These are phyloP conservation scores for Pherbina coryleti DNA, from an alignment of 2,888 invertebrate genomes.

Conservation along the genomic window DNA sequence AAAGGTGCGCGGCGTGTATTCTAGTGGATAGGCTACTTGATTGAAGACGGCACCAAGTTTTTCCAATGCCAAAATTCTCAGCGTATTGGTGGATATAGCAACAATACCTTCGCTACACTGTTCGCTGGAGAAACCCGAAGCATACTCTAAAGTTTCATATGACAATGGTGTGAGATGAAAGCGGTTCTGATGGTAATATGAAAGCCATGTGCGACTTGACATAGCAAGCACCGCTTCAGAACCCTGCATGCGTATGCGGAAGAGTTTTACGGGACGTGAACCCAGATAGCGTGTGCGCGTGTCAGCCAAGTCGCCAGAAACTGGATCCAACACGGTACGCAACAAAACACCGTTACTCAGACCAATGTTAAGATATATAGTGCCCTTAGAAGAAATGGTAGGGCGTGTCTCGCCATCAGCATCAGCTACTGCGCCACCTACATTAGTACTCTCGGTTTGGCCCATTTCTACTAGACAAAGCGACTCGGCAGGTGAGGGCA, in stretches of 20 bases:
- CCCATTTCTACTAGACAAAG: conserved; percentile 97
- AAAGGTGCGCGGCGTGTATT: conserved; percentile 96
- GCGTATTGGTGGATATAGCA: conserved; percentile 97
- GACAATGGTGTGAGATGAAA: conserved; percentile 96
- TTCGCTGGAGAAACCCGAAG: conserved; percentile 95
- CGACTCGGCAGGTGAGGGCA: conserved; percentile 96
- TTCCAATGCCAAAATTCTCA: conserved; percentile 96
- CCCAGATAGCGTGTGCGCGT: conserved; percentile 97
- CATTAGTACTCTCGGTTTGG: conserved; percentile 73
- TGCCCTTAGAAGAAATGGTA: conserved; percentile 73
- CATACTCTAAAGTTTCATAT: conserved; percentile 96
- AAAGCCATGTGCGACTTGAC: conserved; percentile 97
- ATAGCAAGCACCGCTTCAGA: conserved; percentile 97
- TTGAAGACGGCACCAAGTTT: conserved; percentile 99
- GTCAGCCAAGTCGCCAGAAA: conserved; percentile 96
- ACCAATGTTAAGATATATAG: conserved; percentile 95
- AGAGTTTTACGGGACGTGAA: conserved; percentile 94
- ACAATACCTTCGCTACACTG: conserved; percentile 99
- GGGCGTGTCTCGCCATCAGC: conserved; percentile 70
- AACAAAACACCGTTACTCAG: conserved; percentile 95
- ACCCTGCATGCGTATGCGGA: conserved; percentile 95
- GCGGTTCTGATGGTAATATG: conserved; percentile 97
- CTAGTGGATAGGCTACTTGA: conserved; percentile 91
- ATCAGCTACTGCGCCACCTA: conserved; percentile 71
- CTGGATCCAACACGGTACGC: conserved; percentile 93